Evolutionary conservation across 2,888 invertebrate species (phyloP).

Genomic region (Boloria selene): DNA sequence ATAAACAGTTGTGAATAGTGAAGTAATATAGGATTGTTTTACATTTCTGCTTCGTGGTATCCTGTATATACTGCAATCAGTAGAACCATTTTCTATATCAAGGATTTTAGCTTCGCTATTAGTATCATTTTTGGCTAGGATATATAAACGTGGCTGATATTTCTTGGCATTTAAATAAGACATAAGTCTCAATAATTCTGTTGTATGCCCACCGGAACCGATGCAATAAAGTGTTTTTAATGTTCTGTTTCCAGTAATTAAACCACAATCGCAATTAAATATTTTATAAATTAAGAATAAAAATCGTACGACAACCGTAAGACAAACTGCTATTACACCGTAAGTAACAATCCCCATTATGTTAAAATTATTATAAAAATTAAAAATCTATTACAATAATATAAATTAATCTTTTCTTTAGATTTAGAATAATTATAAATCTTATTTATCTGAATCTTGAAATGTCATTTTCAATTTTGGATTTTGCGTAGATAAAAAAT

Average conservation of each 20-base stretch:
- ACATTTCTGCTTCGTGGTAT: slow-evolving; percentile 95
- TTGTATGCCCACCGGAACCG: slow-evolving; percentile 95
- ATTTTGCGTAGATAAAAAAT: too few relatives aligned
- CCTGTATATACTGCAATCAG: slow-evolving; percentile 74
- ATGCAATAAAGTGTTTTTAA: slow-evolving; percentile 84
- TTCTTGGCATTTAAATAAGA: slow-evolving; percentile 82
- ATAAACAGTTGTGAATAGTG: slow-evolving; percentile 89
- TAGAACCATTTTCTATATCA: slow-evolving; percentile 66
- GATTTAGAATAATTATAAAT: too few relatives aligned
- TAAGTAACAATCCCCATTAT: slow-evolving; percentile 16
- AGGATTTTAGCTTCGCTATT: slow-evolving; percentile 88
- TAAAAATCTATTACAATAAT: too few relatives aligned
- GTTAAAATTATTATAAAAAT: background rate
- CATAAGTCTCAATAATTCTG: slow-evolving; percentile 93
- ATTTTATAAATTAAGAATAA: slow-evolving; percentile 35
- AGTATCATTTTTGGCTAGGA: slow-evolving; percentile 89
- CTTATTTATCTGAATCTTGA: too few relatives aligned
- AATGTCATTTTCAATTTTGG: too few relatives aligned
- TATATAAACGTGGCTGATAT: slow-evolving; percentile 89
- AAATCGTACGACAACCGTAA: slow-evolving; percentile 11
- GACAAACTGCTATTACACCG: slow-evolving; percentile 1
- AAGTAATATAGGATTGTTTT: slow-evolving; percentile 91
- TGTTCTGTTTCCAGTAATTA: slow-evolving; percentile 41
- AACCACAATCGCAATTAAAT: slow-evolving; percentile 42
- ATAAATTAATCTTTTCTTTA: too few relatives aligned